A percentile compares a stretch with the other conserved stretches of the same genome.
These are phyloP conservation scores for Drosophila anomalata DNA, from an alignment of 2,888 invertebrate genomes.

Conservation along the genomic window DNA sequence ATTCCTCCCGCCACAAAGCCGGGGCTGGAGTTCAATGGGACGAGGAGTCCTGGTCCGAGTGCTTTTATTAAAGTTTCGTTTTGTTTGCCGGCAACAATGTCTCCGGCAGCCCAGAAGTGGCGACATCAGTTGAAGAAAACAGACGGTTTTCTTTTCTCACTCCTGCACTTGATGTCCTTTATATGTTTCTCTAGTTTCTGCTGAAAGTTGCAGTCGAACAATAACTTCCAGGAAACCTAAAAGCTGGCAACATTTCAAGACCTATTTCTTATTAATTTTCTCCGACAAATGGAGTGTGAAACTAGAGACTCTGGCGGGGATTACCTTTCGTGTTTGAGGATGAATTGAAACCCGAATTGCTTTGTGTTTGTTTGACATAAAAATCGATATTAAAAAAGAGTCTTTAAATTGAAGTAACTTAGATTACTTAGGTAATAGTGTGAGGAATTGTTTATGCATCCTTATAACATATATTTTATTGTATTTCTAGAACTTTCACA, in stretches of 20 bases:
- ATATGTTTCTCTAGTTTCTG: neutral
- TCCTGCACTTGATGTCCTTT: neutral
- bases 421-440: no score
- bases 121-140: constrained; percentile 43
- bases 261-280: constrained; percentile 38
- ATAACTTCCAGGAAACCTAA: constrained; percentile 16
- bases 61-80: constrained; percentile 77
- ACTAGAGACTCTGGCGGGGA: neutral
- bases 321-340: constrained; percentile 6
- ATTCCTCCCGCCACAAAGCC: constrained; percentile 56
- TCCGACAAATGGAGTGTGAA: constrained; percentile 3
- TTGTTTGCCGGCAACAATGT: constrained; percentile 74
- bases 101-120: constrained; percentile 52
- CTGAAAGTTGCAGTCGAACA: constrained; percentile 34
- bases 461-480: neutral
- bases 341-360: neutral
- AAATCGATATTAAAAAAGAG: neutral
- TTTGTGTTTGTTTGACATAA: constrained; percentile 8
- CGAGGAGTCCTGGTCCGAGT: constrained; percentile 16
- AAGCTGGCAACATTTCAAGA: constrained; percentile 25
- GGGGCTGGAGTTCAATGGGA: neutral
- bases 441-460: neutral
- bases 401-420: neutral
- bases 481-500: constrained; percentile 29
- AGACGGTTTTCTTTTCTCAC: neutral